phyloP scores from a whole-genome alignment of 2,797 vertebrate species.

The Phrynocephalus guinanensis region DNA sequence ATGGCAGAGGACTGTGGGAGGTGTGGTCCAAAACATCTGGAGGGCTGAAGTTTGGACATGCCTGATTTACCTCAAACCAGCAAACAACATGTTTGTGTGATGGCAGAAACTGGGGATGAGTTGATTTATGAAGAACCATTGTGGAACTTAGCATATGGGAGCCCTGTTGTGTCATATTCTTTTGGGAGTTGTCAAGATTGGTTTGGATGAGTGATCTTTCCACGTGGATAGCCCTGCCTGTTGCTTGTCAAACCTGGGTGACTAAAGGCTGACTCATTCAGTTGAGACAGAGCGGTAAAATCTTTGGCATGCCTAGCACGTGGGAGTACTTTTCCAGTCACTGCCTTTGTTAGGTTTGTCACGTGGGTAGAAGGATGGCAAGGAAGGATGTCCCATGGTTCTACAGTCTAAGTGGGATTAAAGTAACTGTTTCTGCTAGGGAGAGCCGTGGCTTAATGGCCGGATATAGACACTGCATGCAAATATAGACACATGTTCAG shows the following conservation, averaged over 20 bases:
- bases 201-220: background rate
- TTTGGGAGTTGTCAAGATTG: background rate
- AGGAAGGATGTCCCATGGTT: background rate
- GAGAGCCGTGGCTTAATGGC: too few species aligned
- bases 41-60: too few species aligned
- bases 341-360: background rate
- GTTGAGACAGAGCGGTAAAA: background rate
- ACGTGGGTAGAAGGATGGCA: background rate
- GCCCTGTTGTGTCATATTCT: too few species aligned
- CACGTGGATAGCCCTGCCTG: background rate
- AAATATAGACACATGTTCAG: background rate
- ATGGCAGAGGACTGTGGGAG: too few species aligned
- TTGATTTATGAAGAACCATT: background rate
- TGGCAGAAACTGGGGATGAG: too few species aligned
- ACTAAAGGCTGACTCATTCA: constrained; percentile 7
- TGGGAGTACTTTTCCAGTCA: background rate
- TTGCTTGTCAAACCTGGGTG: background rate
- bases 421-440: background rate
- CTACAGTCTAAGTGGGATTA: background rate
- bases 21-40: too few species aligned
- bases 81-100: background rate
- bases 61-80: too few species aligned
- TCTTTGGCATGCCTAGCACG: constrained; percentile 1
- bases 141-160: background rate
- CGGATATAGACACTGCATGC: background rate